phyloP scores from a whole-genome alignment of 2,797 vertebrate genomes.

The Tachyglossus aculeatus region DNA sequence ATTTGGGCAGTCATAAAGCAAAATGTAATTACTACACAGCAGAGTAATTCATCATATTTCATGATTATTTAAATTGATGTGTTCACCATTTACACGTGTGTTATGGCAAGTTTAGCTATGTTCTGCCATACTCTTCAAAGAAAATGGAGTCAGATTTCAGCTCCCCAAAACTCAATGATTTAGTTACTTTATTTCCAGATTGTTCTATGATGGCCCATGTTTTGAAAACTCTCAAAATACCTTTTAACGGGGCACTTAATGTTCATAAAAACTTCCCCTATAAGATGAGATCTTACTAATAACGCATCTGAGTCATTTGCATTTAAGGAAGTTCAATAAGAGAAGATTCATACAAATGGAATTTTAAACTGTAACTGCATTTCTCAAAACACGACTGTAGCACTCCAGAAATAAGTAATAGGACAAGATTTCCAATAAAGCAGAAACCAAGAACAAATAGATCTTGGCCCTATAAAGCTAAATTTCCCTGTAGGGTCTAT shows the following conservation, averaged over 20 bases:
- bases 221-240: constrained; percentile 4
- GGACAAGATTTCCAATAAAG: not conserved
- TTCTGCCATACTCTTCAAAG: not conserved
- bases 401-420: not conserved
- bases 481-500: not conserved
- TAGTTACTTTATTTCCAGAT: too few relatives aligned
- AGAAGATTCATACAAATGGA: not conserved
- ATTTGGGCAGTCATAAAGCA: not conserved
- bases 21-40: not conserved
- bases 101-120: not conserved
- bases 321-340: not conserved
- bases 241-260: not conserved
- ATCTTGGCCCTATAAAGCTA: not conserved
- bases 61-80: not conserved
- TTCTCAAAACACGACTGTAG: not conserved
- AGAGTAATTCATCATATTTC: not conserved
- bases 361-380: not conserved
- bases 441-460: not conserved
- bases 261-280: not conserved
- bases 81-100: not conserved
- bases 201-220: not conserved
- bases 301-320: not conserved
- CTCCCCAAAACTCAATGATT: not conserved
- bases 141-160: not conserved
- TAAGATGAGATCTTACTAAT: not conserved